These are phyloP conservation scores for Hemaris fuciformis DNA, from an alignment of 2,888 invertebrate species.

Conservation along the genomic window DNA sequence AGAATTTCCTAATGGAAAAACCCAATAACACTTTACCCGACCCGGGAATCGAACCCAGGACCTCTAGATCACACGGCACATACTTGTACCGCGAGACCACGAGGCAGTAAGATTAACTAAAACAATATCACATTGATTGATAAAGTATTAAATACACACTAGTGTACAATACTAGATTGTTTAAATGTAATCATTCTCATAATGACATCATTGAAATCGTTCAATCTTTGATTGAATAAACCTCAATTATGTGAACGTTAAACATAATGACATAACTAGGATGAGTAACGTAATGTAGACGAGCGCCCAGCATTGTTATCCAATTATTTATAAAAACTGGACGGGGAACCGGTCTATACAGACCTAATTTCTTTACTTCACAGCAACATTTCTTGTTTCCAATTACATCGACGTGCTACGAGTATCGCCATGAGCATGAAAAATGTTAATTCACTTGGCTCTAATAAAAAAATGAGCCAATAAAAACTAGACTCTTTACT, in stretches of 20 bases:
- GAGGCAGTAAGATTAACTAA: neutral
- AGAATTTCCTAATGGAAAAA: too few relatives aligned
- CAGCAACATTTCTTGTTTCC: neutral
- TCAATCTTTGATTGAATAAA: neutral
- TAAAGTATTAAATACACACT: neutral
- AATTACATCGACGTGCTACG: neutral
- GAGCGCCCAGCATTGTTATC: neutral
- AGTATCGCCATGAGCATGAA: neutral
- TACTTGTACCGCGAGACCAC: too few relatives aligned
- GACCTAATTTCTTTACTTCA: neutral
- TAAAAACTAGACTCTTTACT: too few relatives aligned
- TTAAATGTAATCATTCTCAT: neutral
- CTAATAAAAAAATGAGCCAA: too few relatives aligned
- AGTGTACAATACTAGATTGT: neutral
- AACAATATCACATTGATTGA: neutral
- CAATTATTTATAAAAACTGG: neutral
- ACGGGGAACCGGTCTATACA: neutral
- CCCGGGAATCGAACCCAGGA: too few relatives aligned
- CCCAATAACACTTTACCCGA: too few relatives aligned
- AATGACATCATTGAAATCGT: neutral
- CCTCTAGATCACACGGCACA: too few relatives aligned
- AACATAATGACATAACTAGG: neutral
- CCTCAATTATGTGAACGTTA: neutral
- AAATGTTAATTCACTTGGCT: neutral
- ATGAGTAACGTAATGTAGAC: neutral